Conservation (phyloP, 2,113 vertebrate genomes). For the Oryzias melastigma region DNA sequence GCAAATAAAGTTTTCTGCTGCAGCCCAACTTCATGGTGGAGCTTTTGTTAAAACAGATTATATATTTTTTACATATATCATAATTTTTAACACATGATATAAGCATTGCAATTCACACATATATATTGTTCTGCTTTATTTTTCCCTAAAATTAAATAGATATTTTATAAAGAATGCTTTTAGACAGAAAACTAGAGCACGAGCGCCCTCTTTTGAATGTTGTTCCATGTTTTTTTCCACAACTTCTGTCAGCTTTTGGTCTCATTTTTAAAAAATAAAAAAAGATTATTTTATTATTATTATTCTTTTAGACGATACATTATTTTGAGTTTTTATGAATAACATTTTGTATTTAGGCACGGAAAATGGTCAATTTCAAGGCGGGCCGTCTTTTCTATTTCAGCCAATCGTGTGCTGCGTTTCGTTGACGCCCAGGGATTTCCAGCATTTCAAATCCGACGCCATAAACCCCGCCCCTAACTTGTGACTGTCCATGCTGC, state of each 20-base stretch:
- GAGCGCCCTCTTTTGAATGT: no score
- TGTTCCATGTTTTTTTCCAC: no score
- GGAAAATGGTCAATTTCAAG: neutral
- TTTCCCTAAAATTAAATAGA: no score
- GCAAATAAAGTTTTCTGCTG: neutral
- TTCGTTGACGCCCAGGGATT: constrained; percentile 5
- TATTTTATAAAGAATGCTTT: no score
- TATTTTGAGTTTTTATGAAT: neutral
- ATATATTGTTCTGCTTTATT: no score
- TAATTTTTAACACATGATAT: no score
- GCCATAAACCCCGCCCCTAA: constrained; percentile 6
- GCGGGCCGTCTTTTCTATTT: constrained; percentile 3
- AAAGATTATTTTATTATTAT: neutral
- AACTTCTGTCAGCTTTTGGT: no score
- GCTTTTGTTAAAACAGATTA: no score
- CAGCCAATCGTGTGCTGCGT: constrained; percentile 37
- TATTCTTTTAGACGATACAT: neutral
- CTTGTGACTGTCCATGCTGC: neutral
- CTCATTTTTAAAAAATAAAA: no score
- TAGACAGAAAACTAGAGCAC: no score
- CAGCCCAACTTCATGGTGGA: neutral
- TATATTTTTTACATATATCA: no score
- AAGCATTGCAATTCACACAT: no score
- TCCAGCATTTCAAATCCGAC: neutral
- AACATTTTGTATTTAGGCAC: neutral